Percentiles rank a stretch among this genome's conserved stretches.
These are phyloP conservation scores for Trogon surrucura DNA, from an alignment of 2,113 vertebrate species.

Conservation along the genomic window DNA sequence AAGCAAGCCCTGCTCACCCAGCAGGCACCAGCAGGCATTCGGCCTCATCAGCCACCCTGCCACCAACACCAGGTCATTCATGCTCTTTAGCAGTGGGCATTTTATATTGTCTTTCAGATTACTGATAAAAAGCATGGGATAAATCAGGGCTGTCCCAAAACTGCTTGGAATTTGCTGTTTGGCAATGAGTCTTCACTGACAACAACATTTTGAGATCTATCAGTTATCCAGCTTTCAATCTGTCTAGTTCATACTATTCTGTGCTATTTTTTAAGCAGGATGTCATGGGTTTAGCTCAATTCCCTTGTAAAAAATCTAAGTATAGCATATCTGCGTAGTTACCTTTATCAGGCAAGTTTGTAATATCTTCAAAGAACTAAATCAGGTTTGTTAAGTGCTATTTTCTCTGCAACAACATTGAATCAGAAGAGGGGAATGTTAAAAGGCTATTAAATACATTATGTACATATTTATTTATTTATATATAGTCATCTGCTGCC, in stretches of 20 bases:
- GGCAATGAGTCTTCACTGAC: slow-evolving; percentile 24
- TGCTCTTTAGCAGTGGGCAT: neutral
- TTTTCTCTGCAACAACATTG: slow-evolving; percentile 56
- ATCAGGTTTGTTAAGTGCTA: slow-evolving; percentile 49
- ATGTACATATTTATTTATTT: neutral
- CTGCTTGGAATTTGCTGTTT: slow-evolving; percentile 29
- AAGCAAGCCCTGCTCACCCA: neutral
- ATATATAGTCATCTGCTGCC: neutral
- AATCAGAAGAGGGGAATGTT: slow-evolving; percentile 25
- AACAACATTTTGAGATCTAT: slow-evolving; percentile 60
- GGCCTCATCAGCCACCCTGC: neutral
- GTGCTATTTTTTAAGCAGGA: slow-evolving; percentile 62
- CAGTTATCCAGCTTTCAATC: slow-evolving; percentile 62
- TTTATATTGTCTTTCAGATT: neutral
- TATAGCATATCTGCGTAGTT: slow-evolving; percentile 67
- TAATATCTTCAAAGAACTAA: slow-evolving; percentile 52
- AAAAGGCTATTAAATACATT: neutral
- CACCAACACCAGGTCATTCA: neutral
- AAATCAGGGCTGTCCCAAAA: neutral
- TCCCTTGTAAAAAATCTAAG: slow-evolving; percentile 50
- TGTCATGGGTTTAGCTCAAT: slow-evolving; percentile 66
- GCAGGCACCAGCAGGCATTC: neutral
- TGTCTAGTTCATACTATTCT: slow-evolving; percentile 55
- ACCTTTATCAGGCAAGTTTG: slow-evolving; percentile 58
- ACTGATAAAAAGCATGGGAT: neutral